Percentiles rank a stretch among this genome's conserved stretches.
Conservation (phyloP, 2,888 invertebrate species). For the Eilema depressum region DNA sequence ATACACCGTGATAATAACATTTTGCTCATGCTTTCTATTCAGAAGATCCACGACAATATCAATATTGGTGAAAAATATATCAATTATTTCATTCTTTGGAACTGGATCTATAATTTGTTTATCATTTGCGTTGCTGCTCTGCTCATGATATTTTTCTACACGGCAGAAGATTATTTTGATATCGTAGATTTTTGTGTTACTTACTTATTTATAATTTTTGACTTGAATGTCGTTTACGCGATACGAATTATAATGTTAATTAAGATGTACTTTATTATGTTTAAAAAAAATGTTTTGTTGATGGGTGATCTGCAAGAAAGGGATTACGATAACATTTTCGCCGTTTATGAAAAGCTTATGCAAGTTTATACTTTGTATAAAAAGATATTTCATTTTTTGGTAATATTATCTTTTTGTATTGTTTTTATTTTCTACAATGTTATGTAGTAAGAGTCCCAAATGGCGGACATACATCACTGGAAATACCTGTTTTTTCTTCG, state of each 20-base stretch:
- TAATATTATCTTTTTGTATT: slow-evolving; percentile 5
- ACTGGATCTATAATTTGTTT: slow-evolving; percentile 20
- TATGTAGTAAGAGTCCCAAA: not conserved
- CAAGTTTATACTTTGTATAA: slow-evolving; percentile 13
- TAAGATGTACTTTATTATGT: slow-evolving; percentile 16
- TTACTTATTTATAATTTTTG: not conserved
- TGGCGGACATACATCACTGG: not conserved
- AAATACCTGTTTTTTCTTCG: not conserved
- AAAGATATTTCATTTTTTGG: slow-evolving; percentile 16
- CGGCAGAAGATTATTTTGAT: not conserved
- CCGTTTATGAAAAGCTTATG: slow-evolving; percentile 10
- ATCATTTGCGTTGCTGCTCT: not conserved
- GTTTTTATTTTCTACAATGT: not conserved
- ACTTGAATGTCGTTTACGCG: slow-evolving; percentile 6
- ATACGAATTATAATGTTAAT: slow-evolving; percentile 24
- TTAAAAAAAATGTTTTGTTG: not conserved
- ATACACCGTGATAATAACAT: slow-evolving; percentile 14
- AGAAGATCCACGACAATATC: slow-evolving; percentile 2
- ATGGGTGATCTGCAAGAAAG: not conserved
- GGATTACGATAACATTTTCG: slow-evolving; percentile 6
- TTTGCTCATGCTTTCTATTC: slow-evolving; percentile 7
- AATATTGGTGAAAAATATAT: not conserved
- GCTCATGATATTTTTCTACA: not conserved
- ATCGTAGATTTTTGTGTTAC: not conserved
- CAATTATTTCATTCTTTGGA: slow-evolving; percentile 3